Base-by-base conservation (phyloP, 2,113 vertebrate genomes). In the Turnix velox region DNA sequence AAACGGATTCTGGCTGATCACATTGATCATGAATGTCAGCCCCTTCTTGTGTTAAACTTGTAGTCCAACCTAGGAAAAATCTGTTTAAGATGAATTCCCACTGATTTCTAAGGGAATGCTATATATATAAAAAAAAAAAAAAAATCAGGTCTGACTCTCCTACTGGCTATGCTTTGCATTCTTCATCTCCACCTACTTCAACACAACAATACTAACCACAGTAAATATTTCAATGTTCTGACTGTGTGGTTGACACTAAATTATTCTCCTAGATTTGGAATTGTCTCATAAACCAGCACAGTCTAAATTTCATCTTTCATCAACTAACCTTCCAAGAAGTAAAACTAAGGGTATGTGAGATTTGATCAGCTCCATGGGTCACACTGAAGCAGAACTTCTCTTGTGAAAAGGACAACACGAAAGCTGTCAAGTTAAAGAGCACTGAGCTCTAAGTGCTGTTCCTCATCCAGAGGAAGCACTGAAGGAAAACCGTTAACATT, bases 361-460 rank as follows among this genome's bases (percentile, higher is more conserved):
- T 31, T 45, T 40, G 6, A 73, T 80, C 63, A 69, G 11, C 18
- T 88, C 22, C 22, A 14, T 19, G 18, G 49, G 25, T 88, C 33
- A 73, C 22, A 57, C 5, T 73, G 33, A 92, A 83, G 20, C n/a
- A 71, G 39, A 69, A 66, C 13, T 57, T 62, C 46, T 74, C 35
- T 80, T 15, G 6, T 58, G 10, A 33, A 88, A 35, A 83, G n/a
- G 28, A 46, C 28, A 58, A 69, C 4, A 42, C 12, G 15, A 77
- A 85, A 58, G 14, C 10, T 62, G 13, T 12, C 20, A 69, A 45
- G 30, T 24, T 67, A 74, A 62, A 87, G 27, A 71, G 27, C 66
- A 24, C 3, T 3, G 37, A 77, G 35, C 0, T 0, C 6, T 18
- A 80, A 43, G 16, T 42, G 9, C 22, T 62, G 31, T 12, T 52